A percentile compares a stretch with the other conserved stretches of the same genome.
phyloP scores from a whole-genome alignment of 1,140 invertebrate species.

The Protaetia brevitarsis region DNA sequence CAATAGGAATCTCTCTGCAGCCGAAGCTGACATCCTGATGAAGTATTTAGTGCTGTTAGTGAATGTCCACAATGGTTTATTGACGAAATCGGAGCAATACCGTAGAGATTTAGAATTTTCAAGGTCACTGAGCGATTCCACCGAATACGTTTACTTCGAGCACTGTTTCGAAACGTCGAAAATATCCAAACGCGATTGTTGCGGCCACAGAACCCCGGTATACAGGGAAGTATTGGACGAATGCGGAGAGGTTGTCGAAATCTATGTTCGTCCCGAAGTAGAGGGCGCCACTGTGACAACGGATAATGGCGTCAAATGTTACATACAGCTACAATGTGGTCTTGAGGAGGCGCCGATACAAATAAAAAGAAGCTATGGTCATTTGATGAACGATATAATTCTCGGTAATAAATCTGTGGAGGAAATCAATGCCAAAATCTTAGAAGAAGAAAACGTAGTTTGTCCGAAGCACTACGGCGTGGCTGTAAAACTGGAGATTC shows the following conservation, averaged over 20 bases:
- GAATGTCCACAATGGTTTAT: slow-evolving; percentile 18
- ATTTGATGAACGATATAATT: slow-evolving; percentile 3
- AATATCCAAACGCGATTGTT: neutral
- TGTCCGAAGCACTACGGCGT: neutral
- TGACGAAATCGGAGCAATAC: slow-evolving; percentile 22
- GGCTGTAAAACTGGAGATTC: slow-evolving; percentile 8
- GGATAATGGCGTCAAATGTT: slow-evolving; percentile 15
- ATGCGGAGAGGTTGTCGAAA: slow-evolving; percentile 10
- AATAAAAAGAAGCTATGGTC: slow-evolving; percentile 4
- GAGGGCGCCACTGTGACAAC: neutral
- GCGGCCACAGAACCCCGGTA: neutral
- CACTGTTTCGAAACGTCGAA: slow-evolving; percentile 12
- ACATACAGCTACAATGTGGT: slow-evolving; percentile 9
- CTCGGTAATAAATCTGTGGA: slow-evolving; percentile 4
- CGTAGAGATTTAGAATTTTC: slow-evolving; percentile 21
- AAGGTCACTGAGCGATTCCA: neutral
- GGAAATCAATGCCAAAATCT: neutral
- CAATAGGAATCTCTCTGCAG: neutral
- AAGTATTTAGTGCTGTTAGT: slow-evolving; percentile 18
- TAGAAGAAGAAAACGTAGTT: neutral
- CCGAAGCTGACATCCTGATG: slow-evolving; percentile 17
- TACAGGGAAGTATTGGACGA: neutral
- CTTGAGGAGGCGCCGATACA: slow-evolving; percentile 14
- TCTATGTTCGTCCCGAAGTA: neutral
- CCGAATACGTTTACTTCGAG: slow-evolving; percentile 1